A percentile compares a stretch with the other conserved stretches of the same genome.
Conservation (phyloP, 1,140 invertebrate genomes). For the Bombus ignitus region DNA sequence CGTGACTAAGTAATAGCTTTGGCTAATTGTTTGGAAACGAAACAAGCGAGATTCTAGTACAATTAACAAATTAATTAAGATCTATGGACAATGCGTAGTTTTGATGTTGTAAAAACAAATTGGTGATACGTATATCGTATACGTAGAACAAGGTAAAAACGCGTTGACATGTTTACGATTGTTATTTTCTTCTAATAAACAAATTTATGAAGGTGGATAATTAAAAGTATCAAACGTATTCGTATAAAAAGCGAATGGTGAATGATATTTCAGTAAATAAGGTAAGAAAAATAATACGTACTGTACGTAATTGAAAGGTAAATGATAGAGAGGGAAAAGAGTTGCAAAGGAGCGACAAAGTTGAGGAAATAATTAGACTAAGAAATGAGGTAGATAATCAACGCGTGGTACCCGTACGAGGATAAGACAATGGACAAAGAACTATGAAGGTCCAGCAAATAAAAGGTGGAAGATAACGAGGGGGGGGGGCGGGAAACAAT, state of each 20-base stretch:
- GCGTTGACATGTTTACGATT: too few relatives aligned
- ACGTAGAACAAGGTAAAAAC: too few relatives aligned
- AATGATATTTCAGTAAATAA: neutral
- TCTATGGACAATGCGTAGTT: too few relatives aligned
- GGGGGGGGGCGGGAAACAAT: neutral
- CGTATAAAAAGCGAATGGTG: neutral
- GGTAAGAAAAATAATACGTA: neutral
- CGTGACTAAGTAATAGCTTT: too few relatives aligned
- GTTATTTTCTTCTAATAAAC: too few relatives aligned
- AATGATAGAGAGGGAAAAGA: neutral
- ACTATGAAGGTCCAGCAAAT: neutral
- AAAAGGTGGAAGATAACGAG: neutral
- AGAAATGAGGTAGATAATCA: constrained; percentile 23
- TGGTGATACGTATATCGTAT: too few relatives aligned
- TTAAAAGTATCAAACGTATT: too few relatives aligned
- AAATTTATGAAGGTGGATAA: too few relatives aligned
- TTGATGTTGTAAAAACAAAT: too few relatives aligned
- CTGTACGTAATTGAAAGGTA: neutral
- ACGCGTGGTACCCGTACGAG: neutral
- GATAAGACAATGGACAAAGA: neutral
- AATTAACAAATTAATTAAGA: too few relatives aligned
- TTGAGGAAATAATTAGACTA: neutral
- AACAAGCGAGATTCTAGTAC: neutral
- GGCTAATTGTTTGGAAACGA: neutral
- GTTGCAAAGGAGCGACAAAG: neutral